Percentiles rank a stretch among this genome's conserved stretches.
Evolutionary conservation across 2,888 invertebrate genomes (phyloP).

Genomic region (Ceriagrion tenellum): DNA sequence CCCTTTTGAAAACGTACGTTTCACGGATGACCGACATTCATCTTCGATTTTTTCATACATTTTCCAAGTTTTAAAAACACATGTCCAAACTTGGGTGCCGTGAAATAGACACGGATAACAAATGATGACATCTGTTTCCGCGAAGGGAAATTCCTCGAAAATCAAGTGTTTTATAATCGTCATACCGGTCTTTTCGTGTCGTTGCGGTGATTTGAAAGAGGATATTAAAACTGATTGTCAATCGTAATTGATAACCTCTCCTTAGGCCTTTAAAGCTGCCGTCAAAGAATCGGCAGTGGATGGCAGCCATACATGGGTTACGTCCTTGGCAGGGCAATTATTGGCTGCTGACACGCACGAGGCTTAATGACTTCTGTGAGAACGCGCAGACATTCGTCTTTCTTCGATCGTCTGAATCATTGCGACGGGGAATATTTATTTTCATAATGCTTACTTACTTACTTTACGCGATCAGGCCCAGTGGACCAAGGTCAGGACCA

Average conservation of each 20-base stretch:
- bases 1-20: background rate
- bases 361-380: background rate
- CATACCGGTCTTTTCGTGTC: background rate
- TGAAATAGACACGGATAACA: background rate
- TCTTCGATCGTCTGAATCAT: background rate
- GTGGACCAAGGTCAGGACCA: too few species aligned
- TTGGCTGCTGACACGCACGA: background rate
- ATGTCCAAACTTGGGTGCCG: too few species aligned
- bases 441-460: too few species aligned
- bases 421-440: background rate
- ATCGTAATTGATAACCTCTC: background rate
- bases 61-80: too few species aligned
- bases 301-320: background rate
- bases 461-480: too few species aligned
- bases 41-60: background rate
- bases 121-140: background rate
- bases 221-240: background rate
- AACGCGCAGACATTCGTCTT: background rate
- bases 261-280: background rate
- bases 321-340: background rate
- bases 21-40: background rate
- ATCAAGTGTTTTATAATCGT: background rate
- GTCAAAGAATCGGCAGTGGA: background rate
- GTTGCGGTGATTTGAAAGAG: background rate
- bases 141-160: background rate